These are phyloP conservation scores for Lypha dubia DNA, from an alignment of 2,888 invertebrate genomes.

Conservation along the genomic window DNA sequence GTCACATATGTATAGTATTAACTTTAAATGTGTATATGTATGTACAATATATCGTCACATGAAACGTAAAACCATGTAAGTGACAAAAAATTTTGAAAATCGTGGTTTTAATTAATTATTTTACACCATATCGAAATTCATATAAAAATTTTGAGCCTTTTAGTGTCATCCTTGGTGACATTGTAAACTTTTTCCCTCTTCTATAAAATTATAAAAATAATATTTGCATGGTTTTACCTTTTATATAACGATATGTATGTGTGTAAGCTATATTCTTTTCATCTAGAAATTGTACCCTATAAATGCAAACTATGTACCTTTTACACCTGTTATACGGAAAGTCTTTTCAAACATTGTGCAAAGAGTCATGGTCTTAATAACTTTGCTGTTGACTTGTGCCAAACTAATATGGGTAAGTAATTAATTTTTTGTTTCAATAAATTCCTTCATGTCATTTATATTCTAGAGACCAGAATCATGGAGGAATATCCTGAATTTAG, in stretches of 20 bases:
- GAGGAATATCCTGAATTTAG: constrained; percentile 46
- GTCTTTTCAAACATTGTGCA: constrained; percentile 71
- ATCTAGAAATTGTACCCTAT: constrained; percentile 67
- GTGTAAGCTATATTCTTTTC: neutral
- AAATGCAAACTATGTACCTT: constrained; percentile 71
- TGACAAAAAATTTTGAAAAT: no score
- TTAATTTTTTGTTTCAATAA: neutral
- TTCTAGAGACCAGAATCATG: constrained; percentile 20
- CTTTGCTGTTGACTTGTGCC: constrained; percentile 50
- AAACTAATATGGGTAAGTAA: constrained; percentile 60
- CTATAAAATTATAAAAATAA: no score
- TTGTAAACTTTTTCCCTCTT: no score
- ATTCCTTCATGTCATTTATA: neutral
- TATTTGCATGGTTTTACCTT: neutral
- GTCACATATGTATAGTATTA: no score
- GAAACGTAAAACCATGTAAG: no score
- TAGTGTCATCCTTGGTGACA: no score
- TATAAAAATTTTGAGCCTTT: no score
- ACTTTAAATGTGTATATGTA: no score
- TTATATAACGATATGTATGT: neutral
- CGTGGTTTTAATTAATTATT: no score
- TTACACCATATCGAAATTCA: no score
- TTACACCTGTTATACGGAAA: constrained; percentile 68
- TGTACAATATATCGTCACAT: no score
- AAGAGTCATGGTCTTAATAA: constrained; percentile 59